A percentile compares a stretch with the other conserved stretches of the same genome.
These are phyloP conservation scores for Boulengeromyrus knoepffleri DNA, from an alignment of 2,113 vertebrate species.

Conservation along the genomic window DNA sequence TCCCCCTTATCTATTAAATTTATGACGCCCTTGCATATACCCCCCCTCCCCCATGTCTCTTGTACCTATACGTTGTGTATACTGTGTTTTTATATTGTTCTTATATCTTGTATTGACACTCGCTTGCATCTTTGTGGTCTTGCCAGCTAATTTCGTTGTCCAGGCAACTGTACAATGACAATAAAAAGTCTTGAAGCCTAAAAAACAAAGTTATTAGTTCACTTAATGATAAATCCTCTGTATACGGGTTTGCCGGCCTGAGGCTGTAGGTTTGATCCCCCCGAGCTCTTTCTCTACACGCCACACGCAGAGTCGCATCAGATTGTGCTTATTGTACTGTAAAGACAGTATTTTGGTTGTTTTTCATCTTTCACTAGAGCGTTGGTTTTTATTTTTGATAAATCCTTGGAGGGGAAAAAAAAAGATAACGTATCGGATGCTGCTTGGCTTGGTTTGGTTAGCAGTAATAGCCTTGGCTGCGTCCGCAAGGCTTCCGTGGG, in stretches of 20 bases:
- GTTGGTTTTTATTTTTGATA: neutral
- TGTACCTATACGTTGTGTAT: too few species aligned
- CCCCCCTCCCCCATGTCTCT: too few species aligned
- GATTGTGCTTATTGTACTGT: neutral
- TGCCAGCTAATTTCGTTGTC: too few species aligned
- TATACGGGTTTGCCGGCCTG: neutral
- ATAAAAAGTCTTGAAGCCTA: neutral
- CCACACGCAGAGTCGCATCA: neutral
- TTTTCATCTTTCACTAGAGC: neutral
- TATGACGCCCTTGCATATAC: too few species aligned
- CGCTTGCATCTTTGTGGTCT: too few species aligned
- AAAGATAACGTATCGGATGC: neutral
- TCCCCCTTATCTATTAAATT: too few species aligned
- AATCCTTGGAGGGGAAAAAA: neutral
- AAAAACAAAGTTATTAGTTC: neutral
- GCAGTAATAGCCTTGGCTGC: neutral
- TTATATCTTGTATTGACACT: too few species aligned
- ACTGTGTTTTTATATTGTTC: too few species aligned
- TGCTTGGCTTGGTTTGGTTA: neutral
- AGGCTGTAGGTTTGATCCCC: neutral
- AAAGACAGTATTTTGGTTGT: neutral
- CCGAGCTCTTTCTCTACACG: neutral
- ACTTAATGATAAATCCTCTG: neutral
- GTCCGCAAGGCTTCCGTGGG: neutral
- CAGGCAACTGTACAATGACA: too few species aligned